phyloP scores from a whole-genome alignment of 2,113 vertebrate genomes.

The Peromyscus californicus region DNA sequence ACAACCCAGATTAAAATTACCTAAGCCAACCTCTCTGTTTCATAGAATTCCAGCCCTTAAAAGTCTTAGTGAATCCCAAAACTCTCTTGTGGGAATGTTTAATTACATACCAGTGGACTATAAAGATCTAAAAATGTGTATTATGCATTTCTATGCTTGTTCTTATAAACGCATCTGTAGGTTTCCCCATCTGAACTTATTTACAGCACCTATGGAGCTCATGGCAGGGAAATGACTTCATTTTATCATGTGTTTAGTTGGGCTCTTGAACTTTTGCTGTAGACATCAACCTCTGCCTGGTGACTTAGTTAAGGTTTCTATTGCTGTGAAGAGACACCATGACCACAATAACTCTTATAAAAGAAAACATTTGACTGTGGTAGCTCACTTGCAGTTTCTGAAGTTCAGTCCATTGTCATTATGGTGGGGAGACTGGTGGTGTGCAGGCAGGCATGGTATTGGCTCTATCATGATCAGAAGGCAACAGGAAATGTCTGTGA shows the following conservation, averaged over 20 bases:
- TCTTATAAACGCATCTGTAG: background rate
- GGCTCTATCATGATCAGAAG: background rate
- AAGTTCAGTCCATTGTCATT: background rate
- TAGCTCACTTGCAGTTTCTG: background rate
- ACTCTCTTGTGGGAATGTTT: background rate
- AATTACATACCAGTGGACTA: background rate
- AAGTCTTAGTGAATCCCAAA: background rate
- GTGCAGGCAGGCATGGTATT: background rate
- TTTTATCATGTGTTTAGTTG: background rate
- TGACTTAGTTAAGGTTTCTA: background rate
- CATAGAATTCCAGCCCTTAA: background rate
- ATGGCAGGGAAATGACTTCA: background rate
- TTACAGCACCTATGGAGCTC: background rate
- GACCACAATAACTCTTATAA: background rate
- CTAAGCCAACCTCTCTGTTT: background rate
- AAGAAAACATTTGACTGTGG: background rate
- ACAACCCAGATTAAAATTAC: slow-evolving; percentile 12
- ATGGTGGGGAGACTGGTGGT: background rate
- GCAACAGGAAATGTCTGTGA: background rate
- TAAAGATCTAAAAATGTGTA: background rate
- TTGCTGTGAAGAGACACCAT: background rate
- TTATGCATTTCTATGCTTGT: background rate
- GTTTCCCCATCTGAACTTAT: background rate
- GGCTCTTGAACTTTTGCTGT: background rate
- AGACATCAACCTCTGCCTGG: background rate